These are phyloP conservation scores for Phrynosoma platyrhinos DNA, from an alignment of 2,113 vertebrate genomes.

Conservation along the genomic window DNA sequence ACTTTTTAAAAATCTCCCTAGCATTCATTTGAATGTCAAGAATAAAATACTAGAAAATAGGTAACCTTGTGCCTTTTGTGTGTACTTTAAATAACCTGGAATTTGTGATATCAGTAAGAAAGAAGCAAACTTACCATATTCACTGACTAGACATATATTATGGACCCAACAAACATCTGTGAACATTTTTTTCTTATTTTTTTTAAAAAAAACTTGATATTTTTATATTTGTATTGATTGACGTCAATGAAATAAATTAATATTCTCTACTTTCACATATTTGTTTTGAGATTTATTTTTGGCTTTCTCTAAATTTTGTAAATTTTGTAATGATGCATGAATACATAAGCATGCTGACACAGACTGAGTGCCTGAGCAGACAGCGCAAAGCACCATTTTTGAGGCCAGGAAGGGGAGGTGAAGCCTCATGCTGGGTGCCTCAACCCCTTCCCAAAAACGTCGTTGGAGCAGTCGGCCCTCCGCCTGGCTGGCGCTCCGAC, in stretches of 20 bases:
- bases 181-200: no score
- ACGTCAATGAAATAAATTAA: not conserved
- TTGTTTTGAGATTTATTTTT: not conserved
- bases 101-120: not conserved
- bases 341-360: no score
- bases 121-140: not conserved
- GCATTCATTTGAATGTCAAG: not conserved
- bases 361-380: no score
- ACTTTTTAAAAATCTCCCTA: not conserved
- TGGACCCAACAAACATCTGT: not conserved
- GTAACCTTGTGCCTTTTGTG: not conserved
- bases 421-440: no score
- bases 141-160: not conserved
- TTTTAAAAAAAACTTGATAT: no score
- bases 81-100: slow-evolving; percentile 20
- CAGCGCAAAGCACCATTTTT: no score
- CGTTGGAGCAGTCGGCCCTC: no score
- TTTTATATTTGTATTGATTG: no score
- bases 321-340: not conserved
- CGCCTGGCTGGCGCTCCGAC: no score
- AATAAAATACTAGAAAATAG: not conserved
- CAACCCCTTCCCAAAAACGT: no score
- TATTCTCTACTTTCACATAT: not conserved
- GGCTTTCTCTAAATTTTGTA: not conserved
- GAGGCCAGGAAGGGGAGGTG: no score